A percentile compares a stretch with the other conserved stretches of the same genome.
Conservation (phyloP, 2,888 invertebrate genomes). For the Cynaeus angustus region DNA sequence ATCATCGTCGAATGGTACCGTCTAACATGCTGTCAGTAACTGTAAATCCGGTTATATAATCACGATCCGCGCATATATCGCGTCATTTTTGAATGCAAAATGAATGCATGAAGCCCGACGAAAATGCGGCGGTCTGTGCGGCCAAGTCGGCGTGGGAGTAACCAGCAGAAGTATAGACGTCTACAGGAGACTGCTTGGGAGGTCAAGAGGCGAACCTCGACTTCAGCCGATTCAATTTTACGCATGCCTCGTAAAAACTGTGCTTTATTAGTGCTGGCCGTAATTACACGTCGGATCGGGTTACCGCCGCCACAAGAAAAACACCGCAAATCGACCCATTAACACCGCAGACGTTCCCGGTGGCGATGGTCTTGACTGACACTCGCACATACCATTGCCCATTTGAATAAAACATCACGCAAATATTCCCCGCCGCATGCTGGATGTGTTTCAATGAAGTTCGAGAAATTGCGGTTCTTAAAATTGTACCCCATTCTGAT, state of each 20-base stretch:
- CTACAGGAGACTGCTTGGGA: conserved; percentile 60
- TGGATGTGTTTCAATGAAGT: conserved; percentile 48
- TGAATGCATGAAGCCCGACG: conserved; percentile 55
- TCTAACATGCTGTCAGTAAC: conserved; percentile 58
- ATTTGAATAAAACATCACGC: conserved; percentile 41
- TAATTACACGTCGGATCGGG: conserved; percentile 42
- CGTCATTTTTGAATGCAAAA: conserved; percentile 59
- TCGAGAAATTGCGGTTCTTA: conserved; percentile 51
- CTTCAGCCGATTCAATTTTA: conserved; percentile 54
- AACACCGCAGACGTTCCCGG: conserved; percentile 39
- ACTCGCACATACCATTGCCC: conserved; percentile 31
- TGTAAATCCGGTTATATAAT: conserved; percentile 68
- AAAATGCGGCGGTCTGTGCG: conserved; percentile 53
- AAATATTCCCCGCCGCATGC: conserved; percentile 34
- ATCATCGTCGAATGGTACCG: conserved; percentile 11
- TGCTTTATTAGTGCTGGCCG: conserved; percentile 33
- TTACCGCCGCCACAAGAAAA: conserved; percentile 43
- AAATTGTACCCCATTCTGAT: conserved; percentile 54
- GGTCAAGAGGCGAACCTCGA: conserved; percentile 63
- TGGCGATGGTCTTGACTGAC: conserved; percentile 36
- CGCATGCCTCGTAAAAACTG: conserved; percentile 37
- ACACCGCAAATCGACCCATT: conserved; percentile 43
- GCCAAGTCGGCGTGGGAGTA: conserved; percentile 62
- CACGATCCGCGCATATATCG: conserved; percentile 63
- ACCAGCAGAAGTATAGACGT: conserved; percentile 47